Evolutionary conservation across 1,140 invertebrate genomes (phyloP).

Genomic region (Aphelinus atriplicis): DNA sequence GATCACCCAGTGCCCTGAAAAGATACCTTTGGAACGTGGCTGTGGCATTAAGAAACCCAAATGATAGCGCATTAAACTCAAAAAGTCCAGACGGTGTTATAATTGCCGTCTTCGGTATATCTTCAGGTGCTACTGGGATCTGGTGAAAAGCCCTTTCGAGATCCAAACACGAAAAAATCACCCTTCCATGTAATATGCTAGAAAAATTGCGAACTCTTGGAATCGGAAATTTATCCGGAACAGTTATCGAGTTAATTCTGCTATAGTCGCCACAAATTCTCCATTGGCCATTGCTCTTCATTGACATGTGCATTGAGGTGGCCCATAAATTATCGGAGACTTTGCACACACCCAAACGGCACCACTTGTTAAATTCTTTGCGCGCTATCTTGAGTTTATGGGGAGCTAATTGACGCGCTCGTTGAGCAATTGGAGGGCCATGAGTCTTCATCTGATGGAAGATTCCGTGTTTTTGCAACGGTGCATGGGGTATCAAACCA

Average conservation of each 20-base stretch:
- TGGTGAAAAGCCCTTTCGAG: constrained; percentile 8
- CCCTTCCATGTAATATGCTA: background rate
- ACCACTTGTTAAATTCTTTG: too few relatives aligned
- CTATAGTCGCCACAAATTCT: constrained; percentile 7
- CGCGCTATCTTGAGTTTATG: too few relatives aligned
- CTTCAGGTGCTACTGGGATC: constrained; percentile 1
- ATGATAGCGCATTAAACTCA: background rate
- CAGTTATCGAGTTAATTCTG: background rate
- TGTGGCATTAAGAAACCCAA: background rate
- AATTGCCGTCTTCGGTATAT: constrained; percentile 3
- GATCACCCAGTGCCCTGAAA: background rate
- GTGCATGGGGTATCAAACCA: too few relatives aligned
- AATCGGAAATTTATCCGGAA: background rate
- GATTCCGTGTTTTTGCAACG: too few relatives aligned
- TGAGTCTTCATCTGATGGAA: too few relatives aligned
- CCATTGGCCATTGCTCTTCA: constrained; percentile 12
- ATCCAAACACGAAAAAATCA: background rate
- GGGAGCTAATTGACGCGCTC: too few relatives aligned
- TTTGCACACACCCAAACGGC: too few relatives aligned
- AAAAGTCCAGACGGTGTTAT: constrained; percentile 3
- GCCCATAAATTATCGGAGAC: background rate
- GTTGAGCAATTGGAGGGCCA: too few relatives aligned
- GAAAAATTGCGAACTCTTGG: background rate
- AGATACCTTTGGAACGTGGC: constrained; percentile 12
- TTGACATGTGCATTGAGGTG: too few relatives aligned